Conservation (phyloP, 2,113 vertebrate species). For the Rutilus rutilus region DNA sequence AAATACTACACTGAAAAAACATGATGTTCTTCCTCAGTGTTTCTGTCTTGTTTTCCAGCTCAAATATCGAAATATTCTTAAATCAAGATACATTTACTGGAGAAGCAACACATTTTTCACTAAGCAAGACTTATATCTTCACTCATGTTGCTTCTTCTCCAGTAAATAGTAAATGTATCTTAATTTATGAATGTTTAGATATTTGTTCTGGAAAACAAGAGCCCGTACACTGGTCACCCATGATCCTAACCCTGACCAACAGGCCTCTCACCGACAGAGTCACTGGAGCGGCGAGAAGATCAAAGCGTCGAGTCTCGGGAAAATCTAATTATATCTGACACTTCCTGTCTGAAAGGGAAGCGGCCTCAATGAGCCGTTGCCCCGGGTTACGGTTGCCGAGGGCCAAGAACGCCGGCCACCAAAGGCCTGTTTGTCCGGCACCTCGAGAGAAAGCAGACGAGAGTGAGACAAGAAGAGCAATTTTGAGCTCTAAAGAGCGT, state of each 20-base stretch:
- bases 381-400: constrained; percentile 60
- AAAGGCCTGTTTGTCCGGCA: constrained; percentile 66
- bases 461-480: constrained; percentile 1
- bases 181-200: no score
- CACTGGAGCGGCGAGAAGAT: constrained; percentile 68
- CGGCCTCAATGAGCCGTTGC: constrained; percentile 61
- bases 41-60: no score
- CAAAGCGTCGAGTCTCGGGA: constrained; percentile 71
- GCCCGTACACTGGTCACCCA: neutral
- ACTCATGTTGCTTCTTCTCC: no score
- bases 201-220: no score
- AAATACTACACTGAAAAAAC: no score
- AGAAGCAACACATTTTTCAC: no score
- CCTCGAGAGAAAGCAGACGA: constrained; percentile 50
- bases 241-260: constrained; percentile 67
- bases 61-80: no score
- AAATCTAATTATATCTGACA: constrained; percentile 79
- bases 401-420: constrained; percentile 61
- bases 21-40: no score
- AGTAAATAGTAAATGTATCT: no score
- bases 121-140: no score
- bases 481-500: neutral
- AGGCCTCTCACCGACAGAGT: constrained; percentile 68
- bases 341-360: constrained; percentile 74
- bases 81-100: no score